These are phyloP conservation scores for Fratercula arctica DNA, from an alignment of 2,797 vertebrate species.

Conservation along the genomic window DNA sequence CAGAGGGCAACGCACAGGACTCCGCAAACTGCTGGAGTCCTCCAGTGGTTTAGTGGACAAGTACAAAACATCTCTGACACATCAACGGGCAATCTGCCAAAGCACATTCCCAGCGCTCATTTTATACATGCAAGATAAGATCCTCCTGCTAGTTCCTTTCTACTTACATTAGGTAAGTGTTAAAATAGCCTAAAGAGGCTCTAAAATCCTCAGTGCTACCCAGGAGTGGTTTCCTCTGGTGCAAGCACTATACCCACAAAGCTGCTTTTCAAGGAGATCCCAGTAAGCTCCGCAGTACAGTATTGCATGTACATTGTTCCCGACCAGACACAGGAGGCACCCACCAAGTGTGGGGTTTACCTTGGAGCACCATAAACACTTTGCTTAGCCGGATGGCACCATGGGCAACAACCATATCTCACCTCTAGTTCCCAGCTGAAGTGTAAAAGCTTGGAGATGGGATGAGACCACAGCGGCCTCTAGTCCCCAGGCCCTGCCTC, in stretches of 20 bases:
- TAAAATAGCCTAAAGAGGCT: slow-evolving; percentile 12
- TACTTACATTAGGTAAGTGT: not conserved
- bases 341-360: not conserved
- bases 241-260: not conserved
- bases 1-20: accelerated
- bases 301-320: accelerated
- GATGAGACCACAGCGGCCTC: not conserved
- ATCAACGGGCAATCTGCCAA: not conserved
- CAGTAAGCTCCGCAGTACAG: not conserved
- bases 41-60: not conserved
- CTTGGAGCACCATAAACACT: not conserved
- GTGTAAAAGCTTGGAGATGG: not conserved
- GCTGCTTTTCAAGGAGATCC: not conserved
- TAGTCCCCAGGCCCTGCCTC: not conserved
- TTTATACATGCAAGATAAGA: not conserved
- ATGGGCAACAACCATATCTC: not conserved
- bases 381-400: not conserved
- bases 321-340: not conserved
- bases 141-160: not conserved
- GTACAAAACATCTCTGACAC: not conserved
- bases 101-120: not conserved
- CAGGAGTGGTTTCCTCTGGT: not conserved
- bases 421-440: not conserved
- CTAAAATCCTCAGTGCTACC: not conserved
- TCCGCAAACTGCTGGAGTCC: not conserved